Evolutionary conservation across 1,140 invertebrate species (phyloP), one percentile per base, ranked within the genome.

Genomic region (Drosophila sp.): DNA sequence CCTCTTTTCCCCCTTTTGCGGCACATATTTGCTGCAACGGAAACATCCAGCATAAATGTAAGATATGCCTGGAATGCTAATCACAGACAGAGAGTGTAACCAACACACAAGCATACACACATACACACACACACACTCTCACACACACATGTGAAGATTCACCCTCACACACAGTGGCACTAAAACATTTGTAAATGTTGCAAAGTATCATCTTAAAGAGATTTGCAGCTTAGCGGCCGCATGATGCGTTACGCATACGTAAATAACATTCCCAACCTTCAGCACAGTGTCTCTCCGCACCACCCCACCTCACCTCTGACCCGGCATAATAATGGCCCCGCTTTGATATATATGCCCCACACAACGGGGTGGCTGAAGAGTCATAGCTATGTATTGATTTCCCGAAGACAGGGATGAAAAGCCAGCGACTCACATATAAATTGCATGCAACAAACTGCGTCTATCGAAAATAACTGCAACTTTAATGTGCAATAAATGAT

Each of bases 181-280:
- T 89, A 80, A 89, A 89, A 89, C 84, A 89, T 89, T 89, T 89
- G 84, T 89, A 89, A 89, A 89, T 89, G 84, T 90, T 89, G 80
- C 85, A 89, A 89, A 89, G 84, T 89, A 89, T 89, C 84, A 89
- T 89, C 84, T 89, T 89, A 89, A 89, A 89, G 84, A 89, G 84
- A 89, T 89, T 89, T 89, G 84, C 84, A 89, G 84, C 84, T 89
- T 89, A 89, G 84, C 84, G 80, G 80, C 84, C 85, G 60, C 84
- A 73, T 64, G 73, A 89, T 89, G 85, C 84, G 84, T 90, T 70
- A 90, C 85, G 84, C 84, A 89, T 89, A 89, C 85, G 57, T 89
- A 89, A 89, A 80, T 77, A 87, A 83, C 70, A 67, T 55, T 50
- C 66, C 63, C 72, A 70, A 40, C 32, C 50, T 25, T 11, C 30